Conservation (phyloP, 1,140 invertebrate genomes). For the Diorhabda carinulata region DNA sequence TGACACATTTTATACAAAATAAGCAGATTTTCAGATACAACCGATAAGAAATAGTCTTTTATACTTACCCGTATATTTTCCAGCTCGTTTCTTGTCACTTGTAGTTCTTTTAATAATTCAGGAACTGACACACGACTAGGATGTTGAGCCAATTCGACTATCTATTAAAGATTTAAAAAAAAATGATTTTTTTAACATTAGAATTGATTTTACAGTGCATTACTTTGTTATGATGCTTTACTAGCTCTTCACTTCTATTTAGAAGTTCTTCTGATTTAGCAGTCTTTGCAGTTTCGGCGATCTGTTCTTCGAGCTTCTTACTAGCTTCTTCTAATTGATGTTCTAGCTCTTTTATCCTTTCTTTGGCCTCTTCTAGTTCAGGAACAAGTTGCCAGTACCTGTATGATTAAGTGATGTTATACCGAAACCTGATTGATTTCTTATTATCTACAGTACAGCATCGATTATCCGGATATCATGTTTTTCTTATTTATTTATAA, state of each 20-base stretch:
- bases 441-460: no score
- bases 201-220: background rate
- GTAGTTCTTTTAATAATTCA: slow-evolving; percentile 72
- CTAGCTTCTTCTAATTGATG: slow-evolving; percentile 64
- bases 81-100: slow-evolving; percentile 75
- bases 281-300: slow-evolving; percentile 69
- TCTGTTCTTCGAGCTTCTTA: slow-evolving; percentile 64
- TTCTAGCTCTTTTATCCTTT: slow-evolving; percentile 63
- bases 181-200: background rate
- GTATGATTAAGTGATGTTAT: background rate
- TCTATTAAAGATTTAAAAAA: slow-evolving; percentile 49
- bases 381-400: slow-evolving; percentile 67
- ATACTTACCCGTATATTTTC: slow-evolving; percentile 75
- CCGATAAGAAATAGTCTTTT: no score
- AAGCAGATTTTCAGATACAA: no score
- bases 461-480: no score
- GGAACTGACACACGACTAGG: slow-evolving; percentile 67
- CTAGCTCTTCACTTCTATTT: background rate
- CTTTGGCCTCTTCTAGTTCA: slow-evolving; percentile 64
- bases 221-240: slow-evolving; percentile 1
- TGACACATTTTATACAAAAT: no score
- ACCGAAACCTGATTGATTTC: background rate
- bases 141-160: slow-evolving; percentile 56
- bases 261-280: slow-evolving; percentile 57
- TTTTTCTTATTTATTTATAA: no score